Conservation (phyloP, 2,113 vertebrate genomes). For the Ramphastos sulfuratus region DNA sequence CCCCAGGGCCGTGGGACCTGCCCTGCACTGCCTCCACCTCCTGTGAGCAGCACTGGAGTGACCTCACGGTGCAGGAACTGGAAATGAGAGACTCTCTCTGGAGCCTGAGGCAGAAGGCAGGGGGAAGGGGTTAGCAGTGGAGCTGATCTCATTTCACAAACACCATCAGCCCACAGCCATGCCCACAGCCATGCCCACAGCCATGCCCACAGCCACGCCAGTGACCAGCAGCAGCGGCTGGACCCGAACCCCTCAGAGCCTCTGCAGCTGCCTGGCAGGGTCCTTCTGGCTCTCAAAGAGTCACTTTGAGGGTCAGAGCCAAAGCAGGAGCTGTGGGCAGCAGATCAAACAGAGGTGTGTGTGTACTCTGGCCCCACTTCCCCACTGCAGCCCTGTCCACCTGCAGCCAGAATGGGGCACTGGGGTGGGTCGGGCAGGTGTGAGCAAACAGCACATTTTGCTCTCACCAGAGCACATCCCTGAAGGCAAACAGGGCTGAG, state of each 20-base stretch:
- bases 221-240: background rate
- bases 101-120: background rate
- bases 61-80: background rate
- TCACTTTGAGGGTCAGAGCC: background rate
- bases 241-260: rapidly evolving
- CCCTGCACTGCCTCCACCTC: background rate
- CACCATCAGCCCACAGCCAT: background rate
- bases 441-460: background rate
- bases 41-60: background rate
- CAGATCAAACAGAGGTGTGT: background rate
- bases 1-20: background rate
- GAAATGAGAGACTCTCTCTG: background rate
- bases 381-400: background rate
- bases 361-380: background rate
- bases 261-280: background rate
- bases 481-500: background rate
- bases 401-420: background rate
- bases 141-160: constrained; percentile 12
- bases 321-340: background rate
- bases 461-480: background rate
- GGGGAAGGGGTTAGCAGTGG: background rate
- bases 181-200: background rate
- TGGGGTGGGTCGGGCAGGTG: background rate
- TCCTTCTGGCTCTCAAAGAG: background rate
- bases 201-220: background rate